Percentiles rank a stretch among this genome's conserved stretches.
phyloP scores from a whole-genome alignment of 2,113 vertebrate genomes.

The Illadopsis cleaveri region DNA sequence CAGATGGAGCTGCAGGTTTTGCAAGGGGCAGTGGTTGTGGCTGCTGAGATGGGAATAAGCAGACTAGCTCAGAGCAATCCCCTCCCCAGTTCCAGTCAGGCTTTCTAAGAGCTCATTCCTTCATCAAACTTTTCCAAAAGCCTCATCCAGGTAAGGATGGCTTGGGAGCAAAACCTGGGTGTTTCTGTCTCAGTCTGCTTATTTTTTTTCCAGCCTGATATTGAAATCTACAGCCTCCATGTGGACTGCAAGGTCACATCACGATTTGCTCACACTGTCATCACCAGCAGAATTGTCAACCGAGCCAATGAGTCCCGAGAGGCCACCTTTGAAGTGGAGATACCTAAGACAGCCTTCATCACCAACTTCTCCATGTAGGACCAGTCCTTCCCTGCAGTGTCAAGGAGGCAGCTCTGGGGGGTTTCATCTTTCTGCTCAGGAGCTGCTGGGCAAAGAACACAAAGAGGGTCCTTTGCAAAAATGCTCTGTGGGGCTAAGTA shows the following conservation, averaged over 20 bases:
- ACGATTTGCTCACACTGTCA: constrained; percentile 85
- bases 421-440: not conserved
- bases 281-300: constrained; percentile 88
- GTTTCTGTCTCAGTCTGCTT: not conserved
- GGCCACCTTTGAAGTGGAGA: constrained; percentile 83
- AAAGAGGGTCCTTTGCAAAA: not conserved
- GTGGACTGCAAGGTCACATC: constrained; percentile 86
- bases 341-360: constrained; percentile 94
- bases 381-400: not conserved
- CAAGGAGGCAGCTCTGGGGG: not conserved
- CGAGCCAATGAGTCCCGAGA: constrained; percentile 72
- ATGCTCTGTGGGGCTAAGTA: not conserved
- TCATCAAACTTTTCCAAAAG: not conserved
- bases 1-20: not conserved
- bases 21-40: fast-evolving
- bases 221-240: constrained; percentile 87
- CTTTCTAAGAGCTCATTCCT: not conserved
- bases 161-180: not conserved
- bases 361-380: constrained; percentile 92
- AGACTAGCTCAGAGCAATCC: not conserved
- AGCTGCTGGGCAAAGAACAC: not conserved
- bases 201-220: not conserved
- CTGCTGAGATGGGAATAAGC: not conserved
- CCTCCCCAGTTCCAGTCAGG: not conserved
- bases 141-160: not conserved